Evolutionary conservation across 2,113 vertebrate species (phyloP).

Genomic region (Neoarius graeffei): DNA sequence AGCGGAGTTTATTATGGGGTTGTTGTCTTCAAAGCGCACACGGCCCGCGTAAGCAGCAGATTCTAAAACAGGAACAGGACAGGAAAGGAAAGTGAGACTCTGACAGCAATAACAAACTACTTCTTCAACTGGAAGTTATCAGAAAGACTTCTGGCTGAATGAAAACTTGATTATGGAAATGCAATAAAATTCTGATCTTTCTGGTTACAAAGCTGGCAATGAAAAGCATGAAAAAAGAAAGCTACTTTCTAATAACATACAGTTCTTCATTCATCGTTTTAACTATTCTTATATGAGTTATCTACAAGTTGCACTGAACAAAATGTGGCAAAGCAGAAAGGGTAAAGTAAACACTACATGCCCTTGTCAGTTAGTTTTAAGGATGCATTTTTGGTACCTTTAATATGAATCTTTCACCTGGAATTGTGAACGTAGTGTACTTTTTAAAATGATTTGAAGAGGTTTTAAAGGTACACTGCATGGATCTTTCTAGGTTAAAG

Average conservation of each 20-base stretch:
- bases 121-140: background rate
- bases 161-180: background rate
- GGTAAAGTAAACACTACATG: background rate
- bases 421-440: background rate
- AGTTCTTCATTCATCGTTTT: background rate
- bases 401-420: background rate
- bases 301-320: background rate
- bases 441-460: background rate
- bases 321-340: background rate
- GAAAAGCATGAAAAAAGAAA: background rate
- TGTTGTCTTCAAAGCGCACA: constrained; percentile 60
- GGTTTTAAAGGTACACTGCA: background rate
- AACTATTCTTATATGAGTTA: background rate
- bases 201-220: background rate
- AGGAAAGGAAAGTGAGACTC: background rate
- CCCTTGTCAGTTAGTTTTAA: background rate
- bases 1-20: constrained; percentile 62
- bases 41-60: constrained; percentile 23
- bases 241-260: background rate
- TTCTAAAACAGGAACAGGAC: constrained; percentile 15
- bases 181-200: background rate
- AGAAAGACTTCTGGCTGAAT: background rate
- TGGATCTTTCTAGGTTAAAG: background rate
- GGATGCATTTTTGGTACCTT: background rate
- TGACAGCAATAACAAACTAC: background rate